Percentiles rank a stretch among this genome's conserved stretches.
Evolutionary conservation across 2,113 vertebrate genomes (phyloP).

Genomic region (Procavia capensis): DNA sequence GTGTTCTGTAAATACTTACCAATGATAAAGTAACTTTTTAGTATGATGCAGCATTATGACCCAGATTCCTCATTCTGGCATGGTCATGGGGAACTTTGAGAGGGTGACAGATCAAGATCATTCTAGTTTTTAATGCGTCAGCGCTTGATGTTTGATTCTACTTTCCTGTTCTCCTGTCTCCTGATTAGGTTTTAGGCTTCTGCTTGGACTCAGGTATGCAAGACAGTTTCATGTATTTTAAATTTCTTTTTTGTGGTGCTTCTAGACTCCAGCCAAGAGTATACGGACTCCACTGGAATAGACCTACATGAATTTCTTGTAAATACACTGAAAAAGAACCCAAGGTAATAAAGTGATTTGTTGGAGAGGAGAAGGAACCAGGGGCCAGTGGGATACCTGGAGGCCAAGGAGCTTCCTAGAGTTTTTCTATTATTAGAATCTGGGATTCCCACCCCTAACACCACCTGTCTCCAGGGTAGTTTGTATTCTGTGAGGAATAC

Average conservation of each 20-base stretch:
- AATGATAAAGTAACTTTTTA: background rate
- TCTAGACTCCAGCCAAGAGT: constrained; percentile 99
- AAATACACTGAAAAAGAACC: constrained; percentile 99
- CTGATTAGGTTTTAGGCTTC: constrained; percentile 54
- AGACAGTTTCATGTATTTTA: constrained; percentile 66
- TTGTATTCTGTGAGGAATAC: constrained; percentile 50
- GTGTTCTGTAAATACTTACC: constrained; percentile 15
- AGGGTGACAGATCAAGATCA: background rate
- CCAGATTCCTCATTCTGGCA: constrained; percentile 10
- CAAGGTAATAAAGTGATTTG: constrained; percentile 90
- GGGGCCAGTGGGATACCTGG: background rate
- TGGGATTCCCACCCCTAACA: background rate
- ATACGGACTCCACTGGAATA: constrained; percentile 99
- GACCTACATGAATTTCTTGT: constrained; percentile 99
- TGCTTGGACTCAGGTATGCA: constrained; percentile 44
- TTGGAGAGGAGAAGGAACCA: background rate
- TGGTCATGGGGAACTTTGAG: background rate
- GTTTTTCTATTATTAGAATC: constrained; percentile 51
- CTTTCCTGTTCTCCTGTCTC: constrained; percentile 11
- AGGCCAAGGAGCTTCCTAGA: background rate
- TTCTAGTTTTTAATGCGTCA: constrained; percentile 22
- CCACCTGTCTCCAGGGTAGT: constrained; percentile 25
- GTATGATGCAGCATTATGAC: background rate
- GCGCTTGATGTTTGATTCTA: constrained; percentile 29
- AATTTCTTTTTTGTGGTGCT: constrained; percentile 69